phyloP scores from a whole-genome alignment of 2,888 invertebrate genomes.

The Beris chalybata region DNA sequence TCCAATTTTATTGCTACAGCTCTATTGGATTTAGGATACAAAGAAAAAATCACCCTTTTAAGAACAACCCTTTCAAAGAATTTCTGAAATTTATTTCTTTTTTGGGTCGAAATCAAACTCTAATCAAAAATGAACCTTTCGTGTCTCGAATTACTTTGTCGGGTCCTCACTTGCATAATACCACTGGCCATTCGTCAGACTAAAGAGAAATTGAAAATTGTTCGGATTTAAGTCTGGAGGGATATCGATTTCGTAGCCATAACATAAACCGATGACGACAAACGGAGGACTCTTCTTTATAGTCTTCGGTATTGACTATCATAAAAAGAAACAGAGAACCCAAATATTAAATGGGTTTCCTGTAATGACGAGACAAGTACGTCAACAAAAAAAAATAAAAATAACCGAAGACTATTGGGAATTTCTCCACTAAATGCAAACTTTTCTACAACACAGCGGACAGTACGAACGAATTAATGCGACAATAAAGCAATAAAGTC shows the following conservation, averaged over 20 bases:
- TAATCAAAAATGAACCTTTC: constrained; percentile 27
- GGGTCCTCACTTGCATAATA: constrained; percentile 26
- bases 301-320: too few species aligned
- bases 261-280: background rate
- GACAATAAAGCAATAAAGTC: constrained; percentile 18
- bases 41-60: too few species aligned
- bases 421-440: constrained; percentile 6
- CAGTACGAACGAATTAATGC: constrained; percentile 14
- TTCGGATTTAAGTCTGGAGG: background rate
- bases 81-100: too few species aligned
- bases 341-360: too few species aligned
- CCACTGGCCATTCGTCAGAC: background rate
- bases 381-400: background rate
- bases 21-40: too few species aligned
- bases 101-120: background rate
- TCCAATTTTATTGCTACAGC: too few species aligned
- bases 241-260: constrained; percentile 10
- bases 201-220: constrained; percentile 2
- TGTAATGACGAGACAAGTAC: background rate
- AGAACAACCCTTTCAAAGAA: too few species aligned
- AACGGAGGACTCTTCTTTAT: background rate
- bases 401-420: background rate
- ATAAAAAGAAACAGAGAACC: too few species aligned
- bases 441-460: constrained; percentile 10
- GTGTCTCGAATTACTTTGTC: constrained; percentile 24